These are phyloP conservation scores for Pyralis farinalis DNA, from an alignment of 2,888 invertebrate species.

Conservation along the genomic window DNA sequence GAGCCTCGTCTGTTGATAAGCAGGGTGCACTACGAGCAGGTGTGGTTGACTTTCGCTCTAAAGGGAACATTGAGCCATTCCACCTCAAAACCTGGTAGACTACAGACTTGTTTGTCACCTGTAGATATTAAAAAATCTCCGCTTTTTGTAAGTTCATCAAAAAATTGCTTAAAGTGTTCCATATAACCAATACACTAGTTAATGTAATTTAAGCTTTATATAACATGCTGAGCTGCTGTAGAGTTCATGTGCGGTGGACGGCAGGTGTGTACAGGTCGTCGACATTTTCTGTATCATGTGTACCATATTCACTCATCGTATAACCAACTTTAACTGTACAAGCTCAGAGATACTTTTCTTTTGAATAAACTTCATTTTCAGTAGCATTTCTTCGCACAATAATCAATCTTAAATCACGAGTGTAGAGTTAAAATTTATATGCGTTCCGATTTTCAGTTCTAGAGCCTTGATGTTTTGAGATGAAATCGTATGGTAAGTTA, in stretches of 20 bases:
- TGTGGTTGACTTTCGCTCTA: too few species aligned
- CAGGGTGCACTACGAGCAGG: too few species aligned
- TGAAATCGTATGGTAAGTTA: not conserved
- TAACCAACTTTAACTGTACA: constrained; percentile 14
- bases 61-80: not conserved
- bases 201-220: constrained; percentile 1
- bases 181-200: not conserved
- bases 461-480: constrained; percentile 3
- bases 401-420: not conserved
- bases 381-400: not conserved
- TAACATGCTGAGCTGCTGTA: constrained; percentile 25
- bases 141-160: too few species aligned
- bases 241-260: constrained; percentile 41
- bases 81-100: too few species aligned
- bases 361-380: not conserved
- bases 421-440: not conserved
- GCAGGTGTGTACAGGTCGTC: constrained; percentile 62
- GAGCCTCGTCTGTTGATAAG: too few species aligned
- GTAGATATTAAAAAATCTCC: not conserved
- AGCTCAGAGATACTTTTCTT: constrained; percentile 7
- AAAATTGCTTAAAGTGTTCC: too few species aligned
- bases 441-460: not conserved
- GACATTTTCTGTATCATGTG: constrained; percentile 42
- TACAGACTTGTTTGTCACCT: too few species aligned
- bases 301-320: constrained; percentile 2